These are phyloP conservation scores for Heliconius eleuchia DNA, from an alignment of 1,140 invertebrate genomes.

Conservation along the genomic window DNA sequence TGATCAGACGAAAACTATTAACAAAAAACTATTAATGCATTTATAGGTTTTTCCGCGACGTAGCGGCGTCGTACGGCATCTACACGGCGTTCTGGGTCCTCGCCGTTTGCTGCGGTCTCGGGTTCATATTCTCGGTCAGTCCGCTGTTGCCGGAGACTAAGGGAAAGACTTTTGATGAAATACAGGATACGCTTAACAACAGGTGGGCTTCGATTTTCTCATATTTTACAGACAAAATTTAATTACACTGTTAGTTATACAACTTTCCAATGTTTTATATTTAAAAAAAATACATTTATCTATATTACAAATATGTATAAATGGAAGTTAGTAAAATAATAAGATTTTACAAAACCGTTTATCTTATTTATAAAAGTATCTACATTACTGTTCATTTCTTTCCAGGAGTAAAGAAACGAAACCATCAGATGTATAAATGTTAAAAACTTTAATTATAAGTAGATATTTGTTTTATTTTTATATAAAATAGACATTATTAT, in stretches of 20 bases:
- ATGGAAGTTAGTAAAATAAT: background rate
- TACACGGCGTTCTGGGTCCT: conserved; percentile 93
- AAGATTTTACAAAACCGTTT: background rate
- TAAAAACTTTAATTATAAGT: background rate
- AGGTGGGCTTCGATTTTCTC: conserved; percentile 35
- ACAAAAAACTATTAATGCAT: too few species aligned
- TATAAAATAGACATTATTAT: background rate
- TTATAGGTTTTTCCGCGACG: conserved; percentile 83
- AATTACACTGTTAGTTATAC: too few species aligned
- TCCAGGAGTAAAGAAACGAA: conserved; percentile 54
- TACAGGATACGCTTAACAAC: conserved; percentile 86
- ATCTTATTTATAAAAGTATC: background rate
- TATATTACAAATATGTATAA: background rate
- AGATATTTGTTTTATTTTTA: background rate
- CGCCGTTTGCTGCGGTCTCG: conserved; percentile 85
- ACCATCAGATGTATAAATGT: conserved; percentile 41
- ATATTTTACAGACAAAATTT: too few species aligned
- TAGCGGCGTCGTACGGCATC: conserved; percentile 84
- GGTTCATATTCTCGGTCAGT: conserved; percentile 84
- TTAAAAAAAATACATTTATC: background rate
- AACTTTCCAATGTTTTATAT: too few species aligned
- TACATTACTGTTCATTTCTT: conserved; percentile 18
- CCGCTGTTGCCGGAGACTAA: conserved; percentile 91
- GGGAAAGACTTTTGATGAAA: conserved; percentile 89
- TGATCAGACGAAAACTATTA: too few species aligned